A percentile compares a stretch with the other conserved stretches of the same genome.
Conservation (phyloP, 1,140 invertebrate species). For the Stenopsyche tienmushanensis region DNA sequence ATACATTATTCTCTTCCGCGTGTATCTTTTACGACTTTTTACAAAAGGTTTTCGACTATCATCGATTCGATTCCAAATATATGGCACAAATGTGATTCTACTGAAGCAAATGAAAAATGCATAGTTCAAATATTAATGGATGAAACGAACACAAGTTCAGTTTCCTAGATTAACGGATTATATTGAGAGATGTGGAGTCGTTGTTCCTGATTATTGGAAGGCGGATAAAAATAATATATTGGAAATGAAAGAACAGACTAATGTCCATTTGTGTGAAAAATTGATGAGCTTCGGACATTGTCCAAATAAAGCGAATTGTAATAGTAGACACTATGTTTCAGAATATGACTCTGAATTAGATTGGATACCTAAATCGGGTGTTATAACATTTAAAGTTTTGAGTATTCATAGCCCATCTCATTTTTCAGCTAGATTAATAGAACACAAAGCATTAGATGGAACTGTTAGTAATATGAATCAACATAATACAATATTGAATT, state of each 20-base stretch:
- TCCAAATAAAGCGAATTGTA: constrained; percentile 48
- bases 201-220: neutral
- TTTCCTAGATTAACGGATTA: neutral
- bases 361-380: constrained; percentile 49
- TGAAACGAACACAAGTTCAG: neutral
- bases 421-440: constrained; percentile 48
- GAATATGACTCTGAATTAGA: constrained; percentile 45
- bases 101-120: neutral
- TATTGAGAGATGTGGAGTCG: neutral
- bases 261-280: constrained; percentile 47
- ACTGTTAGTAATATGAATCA: constrained; percentile 44
- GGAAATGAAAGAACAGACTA: constrained; percentile 48
- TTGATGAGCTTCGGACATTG: constrained; percentile 48
- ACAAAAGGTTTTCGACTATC: constrained; percentile 3
- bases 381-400: constrained; percentile 49
- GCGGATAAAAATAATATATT: neutral
- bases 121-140: neutral
- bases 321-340: constrained; percentile 45
- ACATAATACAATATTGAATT: constrained; percentile 43
- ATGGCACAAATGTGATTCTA: neutral
- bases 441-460: constrained; percentile 40
- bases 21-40: neutral
- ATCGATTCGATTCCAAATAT: neutral
- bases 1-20: constrained; percentile 4
- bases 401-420: constrained; percentile 45